Evolutionary conservation across 2,797 vertebrate genomes (phyloP).

Genomic region (Xenentodon cancila): DNA sequence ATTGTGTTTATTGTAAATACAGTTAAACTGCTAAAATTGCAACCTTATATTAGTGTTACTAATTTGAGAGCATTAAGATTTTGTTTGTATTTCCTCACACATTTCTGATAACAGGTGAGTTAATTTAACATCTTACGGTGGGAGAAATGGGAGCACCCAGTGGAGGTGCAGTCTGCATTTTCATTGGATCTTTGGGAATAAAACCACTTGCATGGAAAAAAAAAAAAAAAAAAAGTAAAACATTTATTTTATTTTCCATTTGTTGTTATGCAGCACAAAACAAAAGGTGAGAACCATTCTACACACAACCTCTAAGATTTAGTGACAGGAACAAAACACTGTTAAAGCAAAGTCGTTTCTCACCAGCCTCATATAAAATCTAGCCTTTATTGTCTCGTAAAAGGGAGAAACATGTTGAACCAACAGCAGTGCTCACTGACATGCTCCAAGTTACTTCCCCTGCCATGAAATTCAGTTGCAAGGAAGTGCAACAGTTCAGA

Average conservation of each 20-base stretch:
- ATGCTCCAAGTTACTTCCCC: slow-evolving; percentile 73
- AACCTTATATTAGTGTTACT: neutral
- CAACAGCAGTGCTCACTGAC: slow-evolving; percentile 76
- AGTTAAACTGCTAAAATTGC: too few species aligned
- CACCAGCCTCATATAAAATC: slow-evolving; percentile 80
- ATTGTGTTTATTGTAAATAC: neutral
- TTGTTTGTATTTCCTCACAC: slow-evolving; percentile 11
- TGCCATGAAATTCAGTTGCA: slow-evolving; percentile 67
- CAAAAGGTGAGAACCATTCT: slow-evolving; percentile 68
- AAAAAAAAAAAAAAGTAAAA: slow-evolving; percentile 55
- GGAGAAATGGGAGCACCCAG: slow-evolving; percentile 9
- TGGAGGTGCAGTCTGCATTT: slow-evolving; percentile 29
- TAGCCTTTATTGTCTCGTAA: slow-evolving; percentile 84
- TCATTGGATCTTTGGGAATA: slow-evolving; percentile 46
- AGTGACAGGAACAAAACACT: slow-evolving; percentile 79
- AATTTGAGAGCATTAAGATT: slow-evolving; percentile 1
- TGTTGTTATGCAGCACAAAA: slow-evolving; percentile 74
- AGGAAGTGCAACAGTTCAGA: slow-evolving; percentile 51
- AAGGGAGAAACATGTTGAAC: slow-evolving; percentile 78
- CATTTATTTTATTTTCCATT: slow-evolving; percentile 71
- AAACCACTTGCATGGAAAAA: slow-evolving; percentile 36
- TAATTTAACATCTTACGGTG: slow-evolving; percentile 16
- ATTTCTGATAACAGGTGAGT: slow-evolving; percentile 11
- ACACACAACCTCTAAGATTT: slow-evolving; percentile 78
- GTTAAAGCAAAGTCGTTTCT: slow-evolving; percentile 84